Percentiles rank a stretch among this genome's conserved stretches.
Conservation (phyloP, 2,888 invertebrate genomes). For the Argyra leucocephala region DNA sequence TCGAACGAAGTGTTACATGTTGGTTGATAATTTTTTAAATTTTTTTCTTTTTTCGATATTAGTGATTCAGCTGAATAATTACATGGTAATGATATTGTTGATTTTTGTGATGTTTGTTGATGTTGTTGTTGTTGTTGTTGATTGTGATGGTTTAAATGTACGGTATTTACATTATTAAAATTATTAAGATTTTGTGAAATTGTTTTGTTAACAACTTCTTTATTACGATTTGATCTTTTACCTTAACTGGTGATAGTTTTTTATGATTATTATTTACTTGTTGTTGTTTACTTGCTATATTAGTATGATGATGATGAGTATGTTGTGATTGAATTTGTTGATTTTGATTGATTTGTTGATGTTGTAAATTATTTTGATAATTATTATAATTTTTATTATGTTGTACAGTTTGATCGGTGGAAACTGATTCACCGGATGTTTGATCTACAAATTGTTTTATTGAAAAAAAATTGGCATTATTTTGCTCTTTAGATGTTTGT, state of each 20-base stretch:
- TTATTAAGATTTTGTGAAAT: not conserved
- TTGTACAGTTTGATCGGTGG: not conserved
- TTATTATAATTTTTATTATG: not conserved
- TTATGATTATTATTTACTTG: not conserved
- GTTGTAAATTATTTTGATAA: not conserved
- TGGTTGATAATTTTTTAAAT: constrained; percentile 11
- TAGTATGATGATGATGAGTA: not conserved
- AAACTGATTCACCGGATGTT: constrained; percentile 25
- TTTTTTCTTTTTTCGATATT: constrained; percentile 25
- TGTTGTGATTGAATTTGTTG: not conserved
- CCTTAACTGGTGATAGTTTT: not conserved
- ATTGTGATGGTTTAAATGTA: not conserved
- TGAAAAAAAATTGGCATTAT: constrained; percentile 45
- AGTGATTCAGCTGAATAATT: constrained; percentile 28
- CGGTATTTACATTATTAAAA: not conserved
- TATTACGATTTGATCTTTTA: not conserved
- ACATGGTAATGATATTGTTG: constrained; percentile 23
- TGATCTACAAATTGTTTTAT: constrained; percentile 54
- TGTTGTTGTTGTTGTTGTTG: constrained; percentile 8
- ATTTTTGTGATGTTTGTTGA: constrained; percentile 10
- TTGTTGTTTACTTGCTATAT: not conserved
- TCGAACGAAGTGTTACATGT: not conserved
- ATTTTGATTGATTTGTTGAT: not conserved
- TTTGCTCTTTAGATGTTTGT: constrained; percentile 19
- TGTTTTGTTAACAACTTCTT: not conserved